A percentile compares a stretch with the other conserved stretches of the same genome.
phyloP scores from a whole-genome alignment of 2,113 vertebrate genomes.

The Scomber japonicus region DNA sequence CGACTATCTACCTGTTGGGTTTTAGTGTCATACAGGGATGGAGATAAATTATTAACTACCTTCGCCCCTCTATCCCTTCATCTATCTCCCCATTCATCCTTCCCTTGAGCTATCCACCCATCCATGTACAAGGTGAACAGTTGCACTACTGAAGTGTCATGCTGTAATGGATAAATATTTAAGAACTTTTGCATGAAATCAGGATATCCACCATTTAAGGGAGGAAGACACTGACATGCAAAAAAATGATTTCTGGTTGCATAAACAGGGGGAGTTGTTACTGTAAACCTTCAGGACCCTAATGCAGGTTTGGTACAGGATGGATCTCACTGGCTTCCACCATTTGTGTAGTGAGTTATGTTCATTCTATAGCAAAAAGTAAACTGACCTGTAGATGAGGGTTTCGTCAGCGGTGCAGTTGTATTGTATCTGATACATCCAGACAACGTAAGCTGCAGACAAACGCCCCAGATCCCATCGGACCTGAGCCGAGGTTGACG shows the following conservation, averaged over 20 bases:
- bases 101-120: conserved; percentile 47
- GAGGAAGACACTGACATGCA: neutral
- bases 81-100: conserved; percentile 42
- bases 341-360: neutral
- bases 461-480: conserved; percentile 88
- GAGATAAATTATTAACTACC: conserved; percentile 70
- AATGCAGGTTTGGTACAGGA: too few relatives aligned
- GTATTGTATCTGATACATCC: conserved; percentile 90
- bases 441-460: conserved; percentile 80
- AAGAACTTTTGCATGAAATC: conserved; percentile 47
- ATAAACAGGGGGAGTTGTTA: neutral
- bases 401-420: conserved; percentile 83
- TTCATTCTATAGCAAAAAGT: neutral
- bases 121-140: conserved; percentile 55
- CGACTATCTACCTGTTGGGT: conserved; percentile 49
- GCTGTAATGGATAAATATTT: conserved; percentile 72
- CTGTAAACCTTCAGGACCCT: neutral
- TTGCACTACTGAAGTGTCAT: conserved; percentile 32
- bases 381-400: conserved; percentile 87
- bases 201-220: conserved; percentile 7
- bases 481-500: conserved; percentile 89
- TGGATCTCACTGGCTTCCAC: neutral
- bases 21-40: conserved; percentile 55
- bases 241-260: conserved; percentile 2
- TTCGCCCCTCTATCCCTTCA: conserved; percentile 36